Conservation (phyloP, 2,888 invertebrate genomes). For the Nephrotoma appendiculata region DNA sequence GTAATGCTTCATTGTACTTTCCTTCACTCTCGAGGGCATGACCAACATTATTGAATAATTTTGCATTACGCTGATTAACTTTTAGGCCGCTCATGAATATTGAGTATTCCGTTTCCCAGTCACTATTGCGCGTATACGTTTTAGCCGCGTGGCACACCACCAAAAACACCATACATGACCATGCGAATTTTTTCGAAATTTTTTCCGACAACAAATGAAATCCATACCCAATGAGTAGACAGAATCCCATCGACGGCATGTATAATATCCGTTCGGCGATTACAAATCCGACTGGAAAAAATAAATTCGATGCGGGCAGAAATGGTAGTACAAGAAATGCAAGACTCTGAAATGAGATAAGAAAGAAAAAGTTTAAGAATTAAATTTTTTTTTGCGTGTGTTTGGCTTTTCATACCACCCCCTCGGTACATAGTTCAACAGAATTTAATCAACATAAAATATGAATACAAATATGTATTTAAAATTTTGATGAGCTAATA, state of each 20-base stretch:
- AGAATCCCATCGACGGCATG: constrained; percentile 96
- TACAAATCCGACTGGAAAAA: constrained; percentile 96
- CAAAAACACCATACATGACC: constrained; percentile 49
- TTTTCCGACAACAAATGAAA: constrained; percentile 55
- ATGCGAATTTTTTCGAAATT: constrained; percentile 48
- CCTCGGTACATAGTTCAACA: neutral
- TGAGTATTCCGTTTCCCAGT: constrained; percentile 87
- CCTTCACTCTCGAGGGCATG: constrained; percentile 76
- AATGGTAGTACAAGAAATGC: constrained; percentile 82
- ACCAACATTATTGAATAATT: constrained; percentile 93
- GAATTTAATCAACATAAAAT: neutral
- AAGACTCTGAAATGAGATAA: constrained; percentile 48
- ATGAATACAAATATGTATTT: neutral
- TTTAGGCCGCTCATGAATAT: constrained; percentile 85
- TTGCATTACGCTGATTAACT: constrained; percentile 37
- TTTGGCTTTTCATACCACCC: neutral
- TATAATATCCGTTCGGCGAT: constrained; percentile 91
- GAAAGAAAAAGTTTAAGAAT: neutral
- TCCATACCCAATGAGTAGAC: constrained; percentile 79
- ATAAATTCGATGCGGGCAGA: constrained; percentile 83
- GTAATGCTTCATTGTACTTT: constrained; percentile 59
- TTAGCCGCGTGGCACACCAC: constrained; percentile 68
- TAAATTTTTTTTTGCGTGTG: neutral
- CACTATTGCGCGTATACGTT: constrained; percentile 77
- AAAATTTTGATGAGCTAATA: neutral